A percentile compares a stretch with the other conserved stretches of the same genome.
phyloP scores from a whole-genome alignment of 2,113 vertebrate species.

The Siphamia tubifer region DNA sequence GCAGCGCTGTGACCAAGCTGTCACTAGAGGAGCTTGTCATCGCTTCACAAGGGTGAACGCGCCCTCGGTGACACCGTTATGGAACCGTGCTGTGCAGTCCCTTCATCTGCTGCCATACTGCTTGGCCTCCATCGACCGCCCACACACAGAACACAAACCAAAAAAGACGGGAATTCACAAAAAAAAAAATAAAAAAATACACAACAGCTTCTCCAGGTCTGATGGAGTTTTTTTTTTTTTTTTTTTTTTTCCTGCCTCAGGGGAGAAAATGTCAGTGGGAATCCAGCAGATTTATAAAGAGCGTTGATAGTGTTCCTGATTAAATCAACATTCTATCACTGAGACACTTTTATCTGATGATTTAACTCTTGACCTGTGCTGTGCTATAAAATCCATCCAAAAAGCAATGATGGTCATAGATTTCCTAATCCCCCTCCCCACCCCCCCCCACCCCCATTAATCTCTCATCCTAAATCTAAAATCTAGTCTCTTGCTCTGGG shows the following conservation, averaged over 20 bases:
- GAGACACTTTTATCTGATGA: too few relatives aligned
- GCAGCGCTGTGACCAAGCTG: background rate
- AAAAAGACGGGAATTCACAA: background rate
- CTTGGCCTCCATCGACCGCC: constrained; percentile 12
- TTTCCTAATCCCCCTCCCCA: constrained; percentile 3
- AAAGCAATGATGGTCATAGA: background rate
- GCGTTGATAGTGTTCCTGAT: too few relatives aligned
- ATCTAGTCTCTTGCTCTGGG: constrained; percentile 33
- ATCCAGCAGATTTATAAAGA: too few relatives aligned
- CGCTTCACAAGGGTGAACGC: constrained; percentile 1
- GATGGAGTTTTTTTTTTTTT: too few relatives aligned
- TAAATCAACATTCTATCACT: too few relatives aligned
- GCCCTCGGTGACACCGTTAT: constrained; percentile 22
- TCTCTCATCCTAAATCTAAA: constrained; percentile 10
- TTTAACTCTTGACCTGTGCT: background rate
- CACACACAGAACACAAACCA: background rate
- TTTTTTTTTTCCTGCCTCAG: background rate
- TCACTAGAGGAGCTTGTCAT: constrained; percentile 4
- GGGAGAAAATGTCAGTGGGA: background rate
- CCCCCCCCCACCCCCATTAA: too few relatives aligned
- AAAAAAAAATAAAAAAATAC: too few relatives aligned
- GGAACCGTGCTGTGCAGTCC: constrained; percentile 16
- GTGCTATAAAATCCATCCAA: background rate
- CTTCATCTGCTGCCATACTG: constrained; percentile 30
- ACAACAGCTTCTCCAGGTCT: background rate